Percentiles rank a stretch among this genome's conserved stretches.
phyloP scores from a whole-genome alignment of 2,888 invertebrate species.

The Andrena camellia region DNA sequence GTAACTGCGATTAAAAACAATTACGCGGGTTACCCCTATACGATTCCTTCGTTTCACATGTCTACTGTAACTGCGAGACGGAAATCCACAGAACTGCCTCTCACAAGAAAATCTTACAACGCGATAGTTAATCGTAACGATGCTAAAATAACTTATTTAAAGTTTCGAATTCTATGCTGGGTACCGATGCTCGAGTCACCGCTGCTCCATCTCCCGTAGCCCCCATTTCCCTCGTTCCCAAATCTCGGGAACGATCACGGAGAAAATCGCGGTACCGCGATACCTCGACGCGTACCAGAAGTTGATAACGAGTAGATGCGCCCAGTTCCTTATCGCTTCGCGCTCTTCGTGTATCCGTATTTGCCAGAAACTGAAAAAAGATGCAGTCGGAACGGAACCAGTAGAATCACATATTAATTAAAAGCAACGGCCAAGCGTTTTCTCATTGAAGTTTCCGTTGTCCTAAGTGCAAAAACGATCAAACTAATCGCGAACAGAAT shows the following conservation, averaged over 20 bases:
- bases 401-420: not conserved
- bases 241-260: not conserved
- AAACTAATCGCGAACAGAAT: not conserved
- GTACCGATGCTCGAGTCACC: not conserved
- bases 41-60: too few species aligned
- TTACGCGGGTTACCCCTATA: too few species aligned
- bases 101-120: not conserved
- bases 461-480: too few species aligned
- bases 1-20: too few species aligned
- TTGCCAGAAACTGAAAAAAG: not conserved
- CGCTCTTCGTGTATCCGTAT: conserved; percentile 1
- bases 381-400: not conserved
- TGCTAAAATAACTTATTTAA: not conserved
- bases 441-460: not conserved
- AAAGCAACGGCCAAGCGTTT: not conserved
- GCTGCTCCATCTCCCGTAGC: not conserved
- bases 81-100: not conserved
- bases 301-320: not conserved
- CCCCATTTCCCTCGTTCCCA: not conserved
- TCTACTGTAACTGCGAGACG: not conserved
- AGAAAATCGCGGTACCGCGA: not conserved
- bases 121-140: not conserved
- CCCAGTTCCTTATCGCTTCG: not conserved
- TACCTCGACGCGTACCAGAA: not conserved
- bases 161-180: not conserved